Conservation (phyloP, 2,113 vertebrate species). For the Typhlomys cinereus region DNA sequence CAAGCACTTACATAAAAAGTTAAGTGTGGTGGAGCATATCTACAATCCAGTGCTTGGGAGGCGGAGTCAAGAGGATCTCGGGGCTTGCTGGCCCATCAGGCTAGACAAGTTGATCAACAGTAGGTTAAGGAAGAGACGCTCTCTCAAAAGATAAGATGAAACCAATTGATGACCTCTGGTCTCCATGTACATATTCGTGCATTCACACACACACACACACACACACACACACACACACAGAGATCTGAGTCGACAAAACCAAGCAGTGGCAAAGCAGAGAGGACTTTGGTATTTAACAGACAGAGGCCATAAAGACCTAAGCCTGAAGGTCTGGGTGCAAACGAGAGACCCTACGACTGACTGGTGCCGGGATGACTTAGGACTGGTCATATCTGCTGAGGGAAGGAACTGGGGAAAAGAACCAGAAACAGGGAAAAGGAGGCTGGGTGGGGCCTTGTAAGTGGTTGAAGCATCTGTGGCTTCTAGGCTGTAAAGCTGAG, state of each 20-base stretch:
- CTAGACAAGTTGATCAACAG: background rate
- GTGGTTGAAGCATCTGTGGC: background rate
- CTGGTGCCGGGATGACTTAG: background rate
- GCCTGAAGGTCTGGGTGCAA: background rate
- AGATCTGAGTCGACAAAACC: background rate
- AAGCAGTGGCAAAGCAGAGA: background rate
- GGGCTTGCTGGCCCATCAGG: background rate
- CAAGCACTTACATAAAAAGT: background rate
- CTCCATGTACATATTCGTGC: too few relatives aligned
- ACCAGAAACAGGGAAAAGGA: background rate
- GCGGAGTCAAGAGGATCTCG: background rate
- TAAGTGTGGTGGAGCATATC: background rate
- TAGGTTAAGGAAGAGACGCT: background rate
- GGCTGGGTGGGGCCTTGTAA: background rate
- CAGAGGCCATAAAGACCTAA: background rate
- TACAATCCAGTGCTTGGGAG: background rate
- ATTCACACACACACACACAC: background rate
- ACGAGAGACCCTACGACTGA: background rate
- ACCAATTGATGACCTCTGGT: too few relatives aligned
- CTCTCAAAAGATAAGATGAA: background rate
- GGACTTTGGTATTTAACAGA: background rate
- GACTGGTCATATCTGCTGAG: background rate
- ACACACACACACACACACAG: background rate
- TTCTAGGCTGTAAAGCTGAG: too few relatives aligned
- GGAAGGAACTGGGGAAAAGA: background rate